Evolutionary conservation across 1,140 invertebrate species (phyloP), one percentile per base, ranked within the genome.

Genomic region (Drosophila albomicans): DNA sequence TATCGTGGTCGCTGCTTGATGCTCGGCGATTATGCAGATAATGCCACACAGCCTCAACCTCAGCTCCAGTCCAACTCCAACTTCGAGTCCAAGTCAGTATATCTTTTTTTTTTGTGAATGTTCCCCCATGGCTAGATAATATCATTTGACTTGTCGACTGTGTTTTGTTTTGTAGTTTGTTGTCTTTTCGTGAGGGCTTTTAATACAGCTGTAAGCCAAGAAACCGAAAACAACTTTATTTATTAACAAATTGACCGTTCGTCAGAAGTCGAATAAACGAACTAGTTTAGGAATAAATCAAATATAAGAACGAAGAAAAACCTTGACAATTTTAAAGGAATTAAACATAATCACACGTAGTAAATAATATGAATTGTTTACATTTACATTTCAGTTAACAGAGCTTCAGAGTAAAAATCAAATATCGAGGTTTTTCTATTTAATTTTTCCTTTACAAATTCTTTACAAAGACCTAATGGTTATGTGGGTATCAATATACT

Each of bases 1-100:
- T 52, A 48, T 71, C 28, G 16, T 48, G 30, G 43, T n/a, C 20
- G 16, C 6, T 41, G 56, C 11, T 10, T 43, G 56, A 59, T 46
- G 11, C 10, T 38, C 38, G 46, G 8, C 28, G 67, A 71, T 71
- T 64, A 64, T 56, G 38, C 51, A 56, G 69, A 72, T 66, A 45
- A 32, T 10, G 25, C 8, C 16, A 32, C 15, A 38, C 35, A 38
- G 0, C 35, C 10, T 10, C 10, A 38, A 10, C 32, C 7, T 8
- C 32, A 15, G 35, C 16, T 41, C 10, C 38, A 41, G 10, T 41
- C 32, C 32, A 32, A 32, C 32, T 32, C 32, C 32, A 32, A 32
- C 32, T 32, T 32, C 32, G 32, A 8, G 5, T 32, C 32, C 32
- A 32, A 32, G 38, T 10, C 11, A 28, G 30, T 32, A 8, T 38